Conservation (phyloP, 2,888 invertebrate species). For the Nycteola revayana region DNA sequence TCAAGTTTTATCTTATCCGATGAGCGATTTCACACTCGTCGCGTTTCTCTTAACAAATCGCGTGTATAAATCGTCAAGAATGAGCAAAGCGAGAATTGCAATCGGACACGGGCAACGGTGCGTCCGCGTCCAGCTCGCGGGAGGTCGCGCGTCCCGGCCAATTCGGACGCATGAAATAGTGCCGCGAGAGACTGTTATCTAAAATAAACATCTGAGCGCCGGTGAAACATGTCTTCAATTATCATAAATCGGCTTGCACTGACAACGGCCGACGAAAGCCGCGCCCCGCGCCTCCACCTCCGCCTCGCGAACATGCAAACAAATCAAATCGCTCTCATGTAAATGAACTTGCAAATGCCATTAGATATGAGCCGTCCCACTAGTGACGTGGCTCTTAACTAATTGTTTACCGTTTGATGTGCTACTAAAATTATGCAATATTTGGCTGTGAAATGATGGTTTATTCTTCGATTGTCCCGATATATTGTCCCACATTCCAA, state of each 20-base stretch:
- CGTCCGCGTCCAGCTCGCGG: constrained; percentile 51
- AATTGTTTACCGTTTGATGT: constrained; percentile 4
- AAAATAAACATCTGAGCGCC: constrained; percentile 80
- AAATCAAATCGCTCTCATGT: constrained; percentile 50
- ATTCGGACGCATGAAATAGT: constrained; percentile 79
- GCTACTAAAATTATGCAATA: too few relatives aligned
- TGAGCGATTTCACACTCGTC: constrained; percentile 60
- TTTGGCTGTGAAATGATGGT: too few relatives aligned
- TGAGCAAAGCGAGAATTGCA: constrained; percentile 62
- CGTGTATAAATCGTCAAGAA: constrained; percentile 64
- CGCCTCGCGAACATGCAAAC: constrained; percentile 46
- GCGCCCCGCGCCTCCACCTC: constrained; percentile 54
- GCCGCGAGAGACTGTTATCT: constrained; percentile 72
- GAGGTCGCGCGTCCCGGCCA: constrained; percentile 71
- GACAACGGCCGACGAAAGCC: constrained; percentile 68
- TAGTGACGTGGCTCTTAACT: constrained; percentile 7
- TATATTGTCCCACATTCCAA: too few relatives aligned
- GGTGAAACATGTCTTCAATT: constrained; percentile 81
- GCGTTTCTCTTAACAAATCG: constrained; percentile 59
- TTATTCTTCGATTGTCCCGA: too few relatives aligned
- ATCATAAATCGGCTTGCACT: constrained; percentile 78
- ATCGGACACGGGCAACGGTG: constrained; percentile 55
- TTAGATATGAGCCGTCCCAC: constrained; percentile 23
- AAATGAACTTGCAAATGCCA: constrained; percentile 30
- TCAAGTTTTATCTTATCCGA: constrained; percentile 50